These are phyloP conservation scores for Drosophila truncata DNA, from an alignment of 1,140 invertebrate species.

Conservation along the genomic window DNA sequence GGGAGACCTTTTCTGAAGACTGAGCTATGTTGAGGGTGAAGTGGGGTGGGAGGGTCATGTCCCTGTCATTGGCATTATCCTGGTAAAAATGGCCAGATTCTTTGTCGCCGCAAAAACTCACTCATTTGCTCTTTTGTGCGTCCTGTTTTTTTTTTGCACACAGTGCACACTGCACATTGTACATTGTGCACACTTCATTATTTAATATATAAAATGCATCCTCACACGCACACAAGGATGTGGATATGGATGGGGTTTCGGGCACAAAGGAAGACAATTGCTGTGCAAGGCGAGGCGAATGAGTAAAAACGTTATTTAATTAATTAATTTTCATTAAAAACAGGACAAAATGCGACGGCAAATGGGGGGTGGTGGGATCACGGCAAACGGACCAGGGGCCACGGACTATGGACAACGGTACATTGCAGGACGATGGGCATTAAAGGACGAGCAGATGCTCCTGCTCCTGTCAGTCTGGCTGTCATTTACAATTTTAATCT, in stretches of 20 bases:
- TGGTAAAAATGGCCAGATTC: conserved; percentile 11
- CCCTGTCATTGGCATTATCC: not conserved
- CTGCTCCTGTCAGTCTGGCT: conserved; percentile 65
- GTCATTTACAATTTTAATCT: conserved; percentile 84
- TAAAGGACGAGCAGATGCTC: conserved; percentile 28
- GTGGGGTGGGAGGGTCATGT: too few relatives aligned
- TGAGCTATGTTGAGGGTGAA: not conserved
- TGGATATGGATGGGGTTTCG: too few relatives aligned
- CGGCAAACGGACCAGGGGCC: not conserved
- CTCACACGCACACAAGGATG: conserved; percentile 8
- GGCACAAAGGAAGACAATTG: conserved; percentile 37
- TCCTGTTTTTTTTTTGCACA: not conserved
- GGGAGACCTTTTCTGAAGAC: not conserved
- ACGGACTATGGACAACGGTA: not conserved
- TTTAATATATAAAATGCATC: conserved; percentile 55
- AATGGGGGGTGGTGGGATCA: conserved; percentile 30
- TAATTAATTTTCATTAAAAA: conserved; percentile 82
- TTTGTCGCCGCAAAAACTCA: conserved; percentile 9
- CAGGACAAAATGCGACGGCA: conserved; percentile 63
- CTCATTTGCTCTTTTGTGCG: conserved; percentile 1
- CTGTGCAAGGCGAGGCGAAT: conserved; percentile 55
- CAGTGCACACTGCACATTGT: conserved; percentile 5
- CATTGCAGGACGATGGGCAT: conserved; percentile 4
- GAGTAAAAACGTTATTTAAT: conserved; percentile 77
- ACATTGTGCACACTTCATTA: conserved; percentile 29